Percentiles rank a stretch among this genome's conserved stretches.
Conservation (phyloP, 2,888 invertebrate species). For the Escarpia spicata region DNA sequence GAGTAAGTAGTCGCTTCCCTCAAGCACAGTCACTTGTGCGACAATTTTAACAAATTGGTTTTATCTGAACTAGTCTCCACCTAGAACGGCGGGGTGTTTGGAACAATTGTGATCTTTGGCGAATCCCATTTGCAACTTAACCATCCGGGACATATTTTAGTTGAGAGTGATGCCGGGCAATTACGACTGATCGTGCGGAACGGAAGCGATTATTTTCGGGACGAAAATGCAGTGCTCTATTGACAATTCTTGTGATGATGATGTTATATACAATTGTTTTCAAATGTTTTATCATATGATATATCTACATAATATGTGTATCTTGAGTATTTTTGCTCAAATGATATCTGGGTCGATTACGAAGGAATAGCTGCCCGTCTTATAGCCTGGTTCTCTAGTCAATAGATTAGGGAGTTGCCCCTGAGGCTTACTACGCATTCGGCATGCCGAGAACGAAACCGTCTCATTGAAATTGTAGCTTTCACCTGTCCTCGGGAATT, state of each 20-base stretch:
- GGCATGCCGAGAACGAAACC: background rate
- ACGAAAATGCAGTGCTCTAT: background rate
- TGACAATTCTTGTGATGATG: conserved; percentile 1
- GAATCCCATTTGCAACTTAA: background rate
- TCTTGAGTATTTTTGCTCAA: conserved; percentile 13
- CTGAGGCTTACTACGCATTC: background rate
- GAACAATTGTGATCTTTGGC: background rate
- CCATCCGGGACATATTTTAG: background rate
- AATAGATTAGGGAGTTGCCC: conserved; percentile 35
- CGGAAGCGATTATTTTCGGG: background rate
- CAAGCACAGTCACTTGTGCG: background rate
- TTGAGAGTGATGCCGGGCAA: background rate
- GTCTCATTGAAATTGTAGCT: background rate
- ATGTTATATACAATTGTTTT: conserved; percentile 16
- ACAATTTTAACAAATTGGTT: conserved; percentile 13
- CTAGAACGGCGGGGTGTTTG: background rate
- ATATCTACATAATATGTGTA: conserved; percentile 1
- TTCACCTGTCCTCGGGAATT: background rate
- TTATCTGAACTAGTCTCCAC: background rate
- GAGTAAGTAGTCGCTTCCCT: background rate
- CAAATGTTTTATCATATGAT: conserved; percentile 16
- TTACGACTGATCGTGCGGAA: background rate
- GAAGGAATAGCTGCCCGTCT: conserved; percentile 2
- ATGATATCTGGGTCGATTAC: background rate
- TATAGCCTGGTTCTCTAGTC: conserved; percentile 34